These are phyloP conservation scores for Mongoloraphidia duomilia DNA, from an alignment of 2,888 invertebrate species.

Conservation along the genomic window DNA sequence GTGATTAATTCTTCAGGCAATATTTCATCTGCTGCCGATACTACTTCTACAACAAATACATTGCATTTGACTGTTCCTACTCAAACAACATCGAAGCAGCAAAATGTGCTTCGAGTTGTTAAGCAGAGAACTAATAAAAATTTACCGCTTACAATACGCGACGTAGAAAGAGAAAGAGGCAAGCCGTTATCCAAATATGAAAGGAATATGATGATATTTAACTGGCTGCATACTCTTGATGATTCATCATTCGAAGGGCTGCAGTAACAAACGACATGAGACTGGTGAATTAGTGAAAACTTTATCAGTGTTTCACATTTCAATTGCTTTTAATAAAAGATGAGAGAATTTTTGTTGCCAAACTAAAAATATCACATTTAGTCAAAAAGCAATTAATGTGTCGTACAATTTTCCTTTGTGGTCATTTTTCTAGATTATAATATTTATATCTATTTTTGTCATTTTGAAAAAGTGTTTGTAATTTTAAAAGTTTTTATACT, in stretches of 20 bases:
- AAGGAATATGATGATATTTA: conserved; percentile 90
- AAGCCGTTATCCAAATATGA: conserved; percentile 79
- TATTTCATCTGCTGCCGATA: conserved; percentile 20
- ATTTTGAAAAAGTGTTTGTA: too few species aligned
- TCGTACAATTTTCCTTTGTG: too few species aligned
- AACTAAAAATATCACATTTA: too few species aligned
- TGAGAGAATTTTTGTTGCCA: too few species aligned
- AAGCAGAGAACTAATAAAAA: conserved; percentile 35
- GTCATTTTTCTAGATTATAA: too few species aligned
- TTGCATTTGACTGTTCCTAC: conserved; percentile 21
- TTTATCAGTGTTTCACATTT: too few species aligned
- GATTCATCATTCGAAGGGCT: conserved; percentile 45
- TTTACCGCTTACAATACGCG: conserved; percentile 55
- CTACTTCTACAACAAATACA: conserved; percentile 21
- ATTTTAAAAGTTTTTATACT: too few species aligned
- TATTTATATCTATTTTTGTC: too few species aligned
- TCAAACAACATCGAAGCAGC: conserved; percentile 25
- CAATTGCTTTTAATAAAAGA: too few species aligned
- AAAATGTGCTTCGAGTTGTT: conserved; percentile 27
- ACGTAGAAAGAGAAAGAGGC: conserved; percentile 67
- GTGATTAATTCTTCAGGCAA: background rate
- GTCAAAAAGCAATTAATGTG: too few species aligned
- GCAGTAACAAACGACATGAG: conserved; percentile 18
- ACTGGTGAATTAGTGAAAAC: too few species aligned
- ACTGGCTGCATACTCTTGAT: conserved; percentile 81